Evolutionary conservation across 2,888 invertebrate genomes (phyloP), one percentile per base, ranked within the genome.

Genomic region (Leptopilina drosophilae): DNA sequence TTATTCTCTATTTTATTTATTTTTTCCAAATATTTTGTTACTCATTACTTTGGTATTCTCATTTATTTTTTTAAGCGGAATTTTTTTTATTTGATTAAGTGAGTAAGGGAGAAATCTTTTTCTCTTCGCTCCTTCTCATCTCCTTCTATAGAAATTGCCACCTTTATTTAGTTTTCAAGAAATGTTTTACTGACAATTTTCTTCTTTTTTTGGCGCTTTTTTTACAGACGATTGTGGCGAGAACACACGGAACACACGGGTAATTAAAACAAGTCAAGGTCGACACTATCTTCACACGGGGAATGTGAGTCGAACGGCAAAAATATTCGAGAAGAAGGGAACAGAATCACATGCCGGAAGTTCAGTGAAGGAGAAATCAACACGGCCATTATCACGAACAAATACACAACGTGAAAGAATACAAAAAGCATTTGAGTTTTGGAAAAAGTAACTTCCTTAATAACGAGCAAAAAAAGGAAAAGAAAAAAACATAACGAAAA

Each of bases 371-470:
- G 40, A 66, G 80, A 84, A 78, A 59, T 80, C 66, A 69, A 53
- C 76, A 2, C 76, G 76, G 20, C 78, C 83, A 11, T 59, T 81
- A 14, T 76, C 82, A 2, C 33, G 84, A 6, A 79, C 79, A 6
- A 88, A 88, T 64, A 85, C 88, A 11, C 87, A 89, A 56, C 90
- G 89, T 82, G 91, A 91, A 40, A 87, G 88, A 78, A 87, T 92
- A 82, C 92, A 92, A 65, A 92, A 92, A 85, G 92, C 92, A 20
- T 91, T 92, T 79, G 92, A 92, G 7, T 93, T 93, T 87, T 93
- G 93, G 93, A 92, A 92, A 77, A 91, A 91, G 78, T 89, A 83
- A 85, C 40, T n/a, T 59, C 14, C 59, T n/a, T 59, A 20, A n/a
- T n/a, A 6, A 15, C 49, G 3, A n/a, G n/a, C 33, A 33, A n/a